Conservation (phyloP, 2,113 vertebrate genomes). For the Empidonax traillii region DNA sequence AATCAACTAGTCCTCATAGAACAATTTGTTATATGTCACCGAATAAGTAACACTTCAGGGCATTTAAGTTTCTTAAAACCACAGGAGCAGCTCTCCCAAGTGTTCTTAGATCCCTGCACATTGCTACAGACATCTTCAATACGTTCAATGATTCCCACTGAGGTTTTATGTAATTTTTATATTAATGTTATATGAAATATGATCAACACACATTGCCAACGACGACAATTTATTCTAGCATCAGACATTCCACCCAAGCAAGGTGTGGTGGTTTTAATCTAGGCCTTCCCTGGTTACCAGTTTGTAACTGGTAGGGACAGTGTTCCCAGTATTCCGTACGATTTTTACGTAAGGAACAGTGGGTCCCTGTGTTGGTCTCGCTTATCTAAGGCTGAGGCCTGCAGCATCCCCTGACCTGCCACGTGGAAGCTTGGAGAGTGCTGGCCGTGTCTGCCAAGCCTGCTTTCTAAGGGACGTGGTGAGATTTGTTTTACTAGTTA, state of each 20-base stretch:
- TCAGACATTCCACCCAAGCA: background rate
- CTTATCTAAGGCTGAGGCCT: too few relatives aligned
- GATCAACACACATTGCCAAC: background rate
- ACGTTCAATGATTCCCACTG: background rate
- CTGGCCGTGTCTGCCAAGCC: too few relatives aligned
- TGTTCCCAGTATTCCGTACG: too few relatives aligned
- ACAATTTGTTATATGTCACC: background rate
- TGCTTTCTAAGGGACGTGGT: too few relatives aligned
- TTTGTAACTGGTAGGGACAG: too few relatives aligned
- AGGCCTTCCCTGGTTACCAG: too few relatives aligned
- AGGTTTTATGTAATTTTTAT: background rate
- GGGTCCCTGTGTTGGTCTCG: too few relatives aligned
- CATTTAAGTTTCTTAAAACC: constrained; percentile 1
- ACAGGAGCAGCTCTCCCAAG: background rate
- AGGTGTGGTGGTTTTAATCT: background rate
- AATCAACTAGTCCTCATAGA: background rate
- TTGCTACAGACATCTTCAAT: background rate
- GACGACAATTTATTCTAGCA: background rate
- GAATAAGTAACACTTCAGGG: background rate
- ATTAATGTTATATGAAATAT: background rate
- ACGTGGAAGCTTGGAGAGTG: too few relatives aligned
- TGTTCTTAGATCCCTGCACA: background rate
- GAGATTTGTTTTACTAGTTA: too few relatives aligned
- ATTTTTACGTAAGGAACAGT: too few relatives aligned
- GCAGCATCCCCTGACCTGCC: too few relatives aligned